Percentiles rank a stretch among this genome's conserved stretches.
phyloP scores from a whole-genome alignment of 2,113 vertebrate species.

The Dromiciops gliroides region DNA sequence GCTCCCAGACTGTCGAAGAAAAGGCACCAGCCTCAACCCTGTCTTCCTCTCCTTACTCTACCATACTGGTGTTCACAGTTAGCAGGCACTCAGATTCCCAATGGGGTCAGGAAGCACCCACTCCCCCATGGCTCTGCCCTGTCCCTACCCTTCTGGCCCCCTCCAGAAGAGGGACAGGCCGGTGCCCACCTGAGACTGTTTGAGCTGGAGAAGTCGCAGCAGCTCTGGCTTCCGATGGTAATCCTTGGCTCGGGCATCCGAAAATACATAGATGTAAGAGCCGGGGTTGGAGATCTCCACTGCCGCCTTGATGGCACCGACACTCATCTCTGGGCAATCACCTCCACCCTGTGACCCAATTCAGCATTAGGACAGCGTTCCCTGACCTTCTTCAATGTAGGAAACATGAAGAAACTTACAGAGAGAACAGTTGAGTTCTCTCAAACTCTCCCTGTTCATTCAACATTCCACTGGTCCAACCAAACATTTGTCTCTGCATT shows the following conservation, averaged over 20 bases:
- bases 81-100: background rate
- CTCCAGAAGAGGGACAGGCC: rapidly evolving
- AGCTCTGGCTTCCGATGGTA: conserved; percentile 89
- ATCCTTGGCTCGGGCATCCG: conserved; percentile 95
- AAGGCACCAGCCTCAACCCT: background rate
- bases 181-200: conserved; percentile 91
- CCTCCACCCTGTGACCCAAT: conserved; percentile 88
- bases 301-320: conserved; percentile 92
- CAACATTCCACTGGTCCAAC: background rate
- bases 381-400: rapidly evolving
- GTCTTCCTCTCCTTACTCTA: background rate
- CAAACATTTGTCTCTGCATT: background rate
- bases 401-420: background rate
- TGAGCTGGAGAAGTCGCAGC: conserved; percentile 90
- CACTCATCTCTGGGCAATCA: conserved; percentile 96
- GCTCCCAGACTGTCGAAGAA: background rate
- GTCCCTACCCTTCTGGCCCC: rapidly evolving
- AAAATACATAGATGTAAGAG: conserved; percentile 95
- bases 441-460: too few relatives aligned
- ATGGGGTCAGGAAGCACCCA: background rate
- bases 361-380: background rate
- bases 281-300: conserved; percentile 91
- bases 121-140: rapidly evolving
- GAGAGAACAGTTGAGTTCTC: background rate
- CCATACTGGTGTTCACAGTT: background rate